Evolutionary conservation across 2,113 vertebrate genomes (phyloP).

Genomic region (Nannospalax galili): DNA sequence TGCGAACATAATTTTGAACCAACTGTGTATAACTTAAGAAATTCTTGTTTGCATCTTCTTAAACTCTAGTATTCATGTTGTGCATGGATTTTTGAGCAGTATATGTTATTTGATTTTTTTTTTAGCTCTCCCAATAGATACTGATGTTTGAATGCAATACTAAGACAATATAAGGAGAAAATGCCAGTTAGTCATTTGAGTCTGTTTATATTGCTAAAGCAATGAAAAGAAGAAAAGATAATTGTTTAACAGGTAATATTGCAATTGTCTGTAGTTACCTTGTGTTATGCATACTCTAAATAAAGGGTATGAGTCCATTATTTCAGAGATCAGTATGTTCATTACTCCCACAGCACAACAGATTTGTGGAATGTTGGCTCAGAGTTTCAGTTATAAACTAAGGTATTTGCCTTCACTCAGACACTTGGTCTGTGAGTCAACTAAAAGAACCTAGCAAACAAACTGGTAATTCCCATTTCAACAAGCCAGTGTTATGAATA

Average conservation of each 20-base stretch:
- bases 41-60: neutral
- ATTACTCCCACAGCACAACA: neutral
- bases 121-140: neutral
- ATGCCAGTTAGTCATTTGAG: neutral
- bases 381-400: neutral
- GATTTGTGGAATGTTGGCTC: neutral
- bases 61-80: neutral
- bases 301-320: neutral
- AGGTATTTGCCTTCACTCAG: neutral
- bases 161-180: neutral
- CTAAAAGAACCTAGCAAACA: neutral
- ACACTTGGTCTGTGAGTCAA: neutral
- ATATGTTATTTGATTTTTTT: neutral
- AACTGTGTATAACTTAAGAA: neutral
- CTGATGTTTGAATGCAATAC: neutral
- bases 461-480: neutral
- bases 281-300: neutral
- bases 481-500: neutral
- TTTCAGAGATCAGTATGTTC: neutral
- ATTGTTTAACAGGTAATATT: conserved; percentile 26
- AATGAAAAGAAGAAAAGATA: neutral
- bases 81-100: conserved; percentile 4
- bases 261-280: neutral
- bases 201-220: neutral
- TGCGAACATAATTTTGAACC: neutral